A percentile compares a stretch with the other conserved stretches of the same genome.
These are phyloP conservation scores for Protonibea diacanthus DNA, from an alignment of 2,797 vertebrate species.

Conservation along the genomic window DNA sequence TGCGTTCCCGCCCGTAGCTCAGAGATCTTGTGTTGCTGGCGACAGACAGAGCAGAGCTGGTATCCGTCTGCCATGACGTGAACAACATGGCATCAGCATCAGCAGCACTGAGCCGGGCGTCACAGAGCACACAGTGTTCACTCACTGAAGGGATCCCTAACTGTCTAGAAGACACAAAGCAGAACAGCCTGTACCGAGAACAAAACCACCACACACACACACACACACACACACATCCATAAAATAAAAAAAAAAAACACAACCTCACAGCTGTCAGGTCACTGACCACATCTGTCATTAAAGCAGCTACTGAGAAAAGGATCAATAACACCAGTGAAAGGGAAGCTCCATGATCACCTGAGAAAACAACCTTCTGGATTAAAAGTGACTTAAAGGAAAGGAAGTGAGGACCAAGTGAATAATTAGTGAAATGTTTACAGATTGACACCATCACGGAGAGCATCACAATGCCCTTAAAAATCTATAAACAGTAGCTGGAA, in stretches of 20 bases:
- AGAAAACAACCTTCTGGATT: slow-evolving; percentile 3
- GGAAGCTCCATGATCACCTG: slow-evolving; percentile 1
- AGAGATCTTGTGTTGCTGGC: slow-evolving; percentile 9
- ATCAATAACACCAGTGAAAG: slow-evolving; percentile 38
- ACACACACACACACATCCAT: neutral
- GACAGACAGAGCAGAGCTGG: slow-evolving; percentile 38
- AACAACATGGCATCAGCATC: slow-evolving; percentile 41
- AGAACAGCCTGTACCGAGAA: slow-evolving; percentile 39
- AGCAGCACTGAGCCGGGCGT: slow-evolving; percentile 45
- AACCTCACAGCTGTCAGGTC: slow-evolving; percentile 41
- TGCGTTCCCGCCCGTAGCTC: slow-evolving; percentile 31
- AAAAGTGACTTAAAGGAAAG: neutral
- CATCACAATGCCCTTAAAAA: neutral
- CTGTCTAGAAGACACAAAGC: slow-evolving; percentile 33
- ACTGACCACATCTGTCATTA: slow-evolving; percentile 44
- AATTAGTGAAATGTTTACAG: neutral
- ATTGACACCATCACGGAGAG: neutral
- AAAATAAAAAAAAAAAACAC: neutral
- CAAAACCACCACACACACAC: slow-evolving; percentile 4
- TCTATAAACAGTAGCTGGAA: neutral
- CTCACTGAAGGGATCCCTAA: slow-evolving; percentile 33
- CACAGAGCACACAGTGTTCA: slow-evolving; percentile 58
- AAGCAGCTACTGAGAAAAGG: slow-evolving; percentile 23
- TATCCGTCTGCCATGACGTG: slow-evolving; percentile 41
- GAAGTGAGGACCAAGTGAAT: neutral